These are phyloP conservation scores for Lepus europaeus DNA, from an alignment of 2,113 vertebrate species.

Conservation along the genomic window DNA sequence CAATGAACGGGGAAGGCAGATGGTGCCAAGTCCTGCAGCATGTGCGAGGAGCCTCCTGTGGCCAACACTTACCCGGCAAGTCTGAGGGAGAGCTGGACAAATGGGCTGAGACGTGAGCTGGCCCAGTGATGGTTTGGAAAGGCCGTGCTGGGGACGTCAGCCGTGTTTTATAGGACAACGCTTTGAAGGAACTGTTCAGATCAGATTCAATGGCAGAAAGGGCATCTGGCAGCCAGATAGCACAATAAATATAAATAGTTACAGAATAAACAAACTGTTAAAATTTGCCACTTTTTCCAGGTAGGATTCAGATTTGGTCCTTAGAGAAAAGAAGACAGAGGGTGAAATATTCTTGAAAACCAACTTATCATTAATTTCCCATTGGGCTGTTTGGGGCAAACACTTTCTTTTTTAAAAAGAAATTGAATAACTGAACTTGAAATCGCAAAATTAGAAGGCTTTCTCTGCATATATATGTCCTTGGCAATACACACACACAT, in stretches of 20 bases:
- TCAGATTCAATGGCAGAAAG: conserved; percentile 3
- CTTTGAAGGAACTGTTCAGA: background rate
- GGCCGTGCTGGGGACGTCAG: background rate
- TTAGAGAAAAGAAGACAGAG: background rate
- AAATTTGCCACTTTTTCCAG: background rate
- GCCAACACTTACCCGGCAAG: rapidly evolving
- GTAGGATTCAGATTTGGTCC: background rate
- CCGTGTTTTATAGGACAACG: background rate
- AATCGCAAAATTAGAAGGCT: conserved; percentile 9
- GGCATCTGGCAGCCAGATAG: background rate
- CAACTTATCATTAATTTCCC: background rate
- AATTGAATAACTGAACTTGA: conserved; percentile 24
- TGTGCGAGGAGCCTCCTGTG: background rate
- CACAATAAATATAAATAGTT: background rate
- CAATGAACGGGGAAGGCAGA: background rate
- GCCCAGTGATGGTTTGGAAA: background rate
- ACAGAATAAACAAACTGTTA: background rate
- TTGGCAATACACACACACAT: background rate
- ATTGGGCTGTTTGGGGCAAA: background rate
- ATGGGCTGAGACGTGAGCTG: background rate
- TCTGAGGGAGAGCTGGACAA: background rate
- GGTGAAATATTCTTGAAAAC: conserved; percentile 9
- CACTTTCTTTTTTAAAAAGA: background rate
- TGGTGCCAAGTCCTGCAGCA: background rate
- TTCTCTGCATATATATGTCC: background rate